phyloP scores from a whole-genome alignment of 53 echinoderm and acorn worm species.

The Antedon mediterranea region DNA sequence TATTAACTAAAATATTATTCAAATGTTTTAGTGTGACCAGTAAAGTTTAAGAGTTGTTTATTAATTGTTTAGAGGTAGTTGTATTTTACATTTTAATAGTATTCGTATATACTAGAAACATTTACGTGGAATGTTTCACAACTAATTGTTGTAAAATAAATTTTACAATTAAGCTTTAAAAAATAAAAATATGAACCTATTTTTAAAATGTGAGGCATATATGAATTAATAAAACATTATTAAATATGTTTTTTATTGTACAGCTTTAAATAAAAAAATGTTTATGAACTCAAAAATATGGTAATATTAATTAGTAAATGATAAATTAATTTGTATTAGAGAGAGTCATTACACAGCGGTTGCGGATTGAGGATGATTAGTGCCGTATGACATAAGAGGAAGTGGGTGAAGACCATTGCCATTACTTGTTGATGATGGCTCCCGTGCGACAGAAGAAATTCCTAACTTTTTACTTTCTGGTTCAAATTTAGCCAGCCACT shows the following conservation, averaged over 20 bases:
- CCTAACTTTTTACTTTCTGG: neutral
- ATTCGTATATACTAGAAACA: neutral
- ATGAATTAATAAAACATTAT: too few species aligned
- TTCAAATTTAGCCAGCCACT: neutral
- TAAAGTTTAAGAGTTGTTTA: too few species aligned
- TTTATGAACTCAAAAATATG: neutral
- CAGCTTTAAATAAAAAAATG: too few species aligned
- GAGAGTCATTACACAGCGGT: neutral
- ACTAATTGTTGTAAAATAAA: too few species aligned
- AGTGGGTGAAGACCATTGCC: neutral
- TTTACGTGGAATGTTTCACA: neutral
- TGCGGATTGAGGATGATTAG: neutral
- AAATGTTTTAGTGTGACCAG: too few species aligned
- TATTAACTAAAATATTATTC: too few species aligned
- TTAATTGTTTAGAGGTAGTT: too few species aligned
- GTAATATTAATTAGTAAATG: neutral
- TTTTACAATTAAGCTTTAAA: too few species aligned
- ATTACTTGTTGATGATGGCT: neutral
- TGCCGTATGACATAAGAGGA: neutral
- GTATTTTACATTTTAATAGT: too few species aligned
- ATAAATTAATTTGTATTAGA: neutral
- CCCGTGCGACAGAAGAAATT: neutral
- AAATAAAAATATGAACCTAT: neutral
- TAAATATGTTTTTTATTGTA: neutral
- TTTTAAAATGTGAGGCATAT: too few species aligned